These are phyloP conservation scores for Chrysogorgia sp. DNA, from an alignment of 92 coral and sea anemone genomes.

Conservation along the genomic window DNA sequence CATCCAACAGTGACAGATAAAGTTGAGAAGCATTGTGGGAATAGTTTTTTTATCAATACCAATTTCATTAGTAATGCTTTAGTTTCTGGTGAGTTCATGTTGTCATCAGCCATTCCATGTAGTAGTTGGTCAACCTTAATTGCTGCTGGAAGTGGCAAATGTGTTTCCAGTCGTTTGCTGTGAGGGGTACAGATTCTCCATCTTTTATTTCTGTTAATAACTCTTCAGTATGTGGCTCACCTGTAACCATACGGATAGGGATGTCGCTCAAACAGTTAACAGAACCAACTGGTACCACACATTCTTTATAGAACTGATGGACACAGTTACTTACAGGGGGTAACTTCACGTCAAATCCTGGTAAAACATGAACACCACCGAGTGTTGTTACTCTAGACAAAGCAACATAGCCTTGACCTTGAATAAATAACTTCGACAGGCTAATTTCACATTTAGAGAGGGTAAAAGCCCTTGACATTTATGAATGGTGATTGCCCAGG, in stretches of 20 bases:
- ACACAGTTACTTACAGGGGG: slow-evolving; percentile 31
- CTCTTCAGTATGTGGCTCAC: neutral
- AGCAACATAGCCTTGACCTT: slow-evolving; percentile 56
- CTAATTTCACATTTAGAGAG: slow-evolving; percentile 38
- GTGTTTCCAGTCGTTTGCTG: slow-evolving; percentile 17
- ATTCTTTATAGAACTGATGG: slow-evolving; percentile 16
- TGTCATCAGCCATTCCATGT: neutral
- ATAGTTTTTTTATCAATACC: slow-evolving; percentile 7
- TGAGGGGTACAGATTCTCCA: neutral
- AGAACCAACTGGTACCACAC: slow-evolving; percentile 4
- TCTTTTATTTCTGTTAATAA: neutral
- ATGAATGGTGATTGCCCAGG: slow-evolving; percentile 44
- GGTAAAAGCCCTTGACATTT: slow-evolving; percentile 43
- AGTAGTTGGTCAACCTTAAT: slow-evolving; percentile 11
- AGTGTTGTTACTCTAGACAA: slow-evolving; percentile 43
- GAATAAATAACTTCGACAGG: slow-evolving; percentile 20
- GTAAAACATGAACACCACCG: slow-evolving; percentile 47
- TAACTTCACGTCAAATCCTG: slow-evolving; percentile 40
- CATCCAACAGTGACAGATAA: slow-evolving; percentile 10
- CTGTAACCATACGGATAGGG: slow-evolving; percentile 8
- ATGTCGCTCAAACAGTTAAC: neutral
- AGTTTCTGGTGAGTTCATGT: slow-evolving; percentile 18
- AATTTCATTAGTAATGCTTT: slow-evolving; percentile 6
- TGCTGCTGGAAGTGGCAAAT: slow-evolving; percentile 23
- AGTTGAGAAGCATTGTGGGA: neutral